A percentile compares a stretch with the other conserved stretches of the same genome.
phyloP scores from a whole-genome alignment of 35 echinoderm and acorn worm genomes.

The Acanthaster planci region DNA sequence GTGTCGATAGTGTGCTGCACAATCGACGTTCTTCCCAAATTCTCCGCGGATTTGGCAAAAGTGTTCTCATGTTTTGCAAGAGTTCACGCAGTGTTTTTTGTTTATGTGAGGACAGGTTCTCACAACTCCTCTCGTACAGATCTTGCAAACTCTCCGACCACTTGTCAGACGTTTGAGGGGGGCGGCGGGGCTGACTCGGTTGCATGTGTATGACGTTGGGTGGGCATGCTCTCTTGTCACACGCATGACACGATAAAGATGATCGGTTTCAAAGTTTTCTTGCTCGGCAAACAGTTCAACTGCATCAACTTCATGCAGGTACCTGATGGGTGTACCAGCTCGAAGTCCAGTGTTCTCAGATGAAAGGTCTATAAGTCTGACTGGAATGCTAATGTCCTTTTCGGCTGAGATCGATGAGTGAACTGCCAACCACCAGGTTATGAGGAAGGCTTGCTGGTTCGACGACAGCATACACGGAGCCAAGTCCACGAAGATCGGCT shows the following conservation, averaged over 20 bases:
- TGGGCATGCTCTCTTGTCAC: slow-evolving; percentile 4
- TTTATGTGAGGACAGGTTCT: neutral
- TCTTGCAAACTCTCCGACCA: slow-evolving; percentile 51
- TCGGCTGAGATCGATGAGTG: too few relatives aligned
- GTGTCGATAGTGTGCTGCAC: slow-evolving; percentile 63
- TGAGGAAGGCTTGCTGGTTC: too few relatives aligned
- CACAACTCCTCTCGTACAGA: slow-evolving; percentile 44
- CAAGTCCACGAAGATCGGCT: too few relatives aligned
- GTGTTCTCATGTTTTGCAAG: neutral
- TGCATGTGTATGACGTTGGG: neutral
- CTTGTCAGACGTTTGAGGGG: neutral
- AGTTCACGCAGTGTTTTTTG: neutral
- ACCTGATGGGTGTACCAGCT: neutral
- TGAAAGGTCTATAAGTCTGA: slow-evolving; percentile 40
- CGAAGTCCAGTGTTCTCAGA: neutral
- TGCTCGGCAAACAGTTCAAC: neutral
- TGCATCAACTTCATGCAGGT: slow-evolving; percentile 30
- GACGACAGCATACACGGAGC: too few relatives aligned
- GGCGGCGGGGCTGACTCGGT: neutral
- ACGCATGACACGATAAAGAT: neutral
- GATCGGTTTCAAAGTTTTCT: neutral
- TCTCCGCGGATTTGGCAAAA: slow-evolving; percentile 60
- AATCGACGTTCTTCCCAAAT: slow-evolving; percentile 48
- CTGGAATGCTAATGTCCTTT: too few relatives aligned
- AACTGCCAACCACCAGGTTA: too few relatives aligned